Conservation (phyloP, 1,140 invertebrate genomes). For the Sinonovacula constricta region DNA sequence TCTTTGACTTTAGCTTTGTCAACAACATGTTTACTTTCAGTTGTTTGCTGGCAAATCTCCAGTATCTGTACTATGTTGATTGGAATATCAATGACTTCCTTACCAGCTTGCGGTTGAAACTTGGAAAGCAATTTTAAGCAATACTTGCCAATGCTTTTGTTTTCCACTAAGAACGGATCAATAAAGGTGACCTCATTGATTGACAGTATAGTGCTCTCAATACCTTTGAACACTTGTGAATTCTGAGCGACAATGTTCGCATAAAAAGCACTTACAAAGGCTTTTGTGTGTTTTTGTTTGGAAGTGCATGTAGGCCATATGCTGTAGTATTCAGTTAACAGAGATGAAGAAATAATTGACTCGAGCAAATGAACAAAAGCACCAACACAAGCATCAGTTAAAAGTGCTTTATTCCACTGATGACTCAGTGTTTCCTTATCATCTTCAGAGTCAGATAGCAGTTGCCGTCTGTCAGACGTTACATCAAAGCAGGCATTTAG, state of each 20-base stretch:
- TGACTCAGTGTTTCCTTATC: constrained; percentile 43
- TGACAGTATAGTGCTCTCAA: background rate
- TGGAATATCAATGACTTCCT: constrained; percentile 21
- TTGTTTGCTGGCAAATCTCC: background rate
- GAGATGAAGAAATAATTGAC: background rate
- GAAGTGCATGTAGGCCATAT: background rate
- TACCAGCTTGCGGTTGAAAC: background rate
- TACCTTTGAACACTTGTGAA: background rate
- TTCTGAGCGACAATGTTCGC: background rate
- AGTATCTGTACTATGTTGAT: background rate
- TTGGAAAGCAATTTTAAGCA: constrained; percentile 1
- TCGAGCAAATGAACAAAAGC: constrained; percentile 15
- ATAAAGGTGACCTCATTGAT: constrained; percentile 14
- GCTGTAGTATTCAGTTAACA: background rate
- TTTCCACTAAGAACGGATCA: background rate
- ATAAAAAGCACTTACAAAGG: constrained; percentile 12
- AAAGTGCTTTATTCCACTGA: constrained; percentile 15
- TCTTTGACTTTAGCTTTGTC: background rate
- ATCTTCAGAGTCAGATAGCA: constrained; percentile 51
- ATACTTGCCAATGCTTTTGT: background rate
- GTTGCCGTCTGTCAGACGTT: constrained; percentile 54
- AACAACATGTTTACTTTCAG: background rate
- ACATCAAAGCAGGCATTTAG: constrained; percentile 67
- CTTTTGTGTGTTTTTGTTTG: background rate
- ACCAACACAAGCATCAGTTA: constrained; percentile 21